Percentiles rank a stretch among this genome's conserved stretches.
Evolutionary conservation across 2,797 vertebrate genomes (phyloP).

Genomic region (Acrossocheilus wenchowensis): DNA sequence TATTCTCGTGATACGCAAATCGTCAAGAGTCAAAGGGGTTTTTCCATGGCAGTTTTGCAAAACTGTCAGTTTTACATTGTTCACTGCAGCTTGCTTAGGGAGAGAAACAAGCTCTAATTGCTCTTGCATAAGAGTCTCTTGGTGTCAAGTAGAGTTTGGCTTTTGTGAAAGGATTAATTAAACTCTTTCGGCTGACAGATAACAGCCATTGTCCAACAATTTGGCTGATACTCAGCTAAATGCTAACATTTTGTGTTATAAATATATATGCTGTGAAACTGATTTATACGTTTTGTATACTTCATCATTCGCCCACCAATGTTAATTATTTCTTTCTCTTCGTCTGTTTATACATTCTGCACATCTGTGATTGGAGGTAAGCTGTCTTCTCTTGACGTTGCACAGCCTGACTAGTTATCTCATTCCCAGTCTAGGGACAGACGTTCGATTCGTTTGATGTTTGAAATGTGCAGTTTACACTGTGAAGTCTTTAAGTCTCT

Average conservation of each 20-base stretch:
- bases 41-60: not conserved
- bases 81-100: not conserved
- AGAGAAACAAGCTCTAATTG: slow-evolving; percentile 2
- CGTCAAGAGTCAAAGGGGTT: not conserved
- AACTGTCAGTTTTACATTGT: slow-evolving; percentile 1
- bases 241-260: not conserved
- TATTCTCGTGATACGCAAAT: not conserved
- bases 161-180: slow-evolving; percentile 40
- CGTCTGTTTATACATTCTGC: not conserved
- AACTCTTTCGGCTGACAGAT: slow-evolving; percentile 7
- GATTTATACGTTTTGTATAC: not conserved
- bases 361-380: not conserved
- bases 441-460: not conserved
- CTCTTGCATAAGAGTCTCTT: slow-evolving; percentile 42
- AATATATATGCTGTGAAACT: not conserved
- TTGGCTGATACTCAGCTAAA: not conserved
- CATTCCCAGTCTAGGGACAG: not conserved
- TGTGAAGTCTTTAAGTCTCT: not conserved
- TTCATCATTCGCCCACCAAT: not conserved
- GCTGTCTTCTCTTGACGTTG: slow-evolving; percentile 6
- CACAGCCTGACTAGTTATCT: slow-evolving; percentile 6
- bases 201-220: slow-evolving; percentile 9
- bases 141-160: slow-evolving; percentile 30
- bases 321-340: slow-evolving; percentile 5
- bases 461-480: not conserved